Evolutionary conservation across 2,113 vertebrate species (phyloP).

Genomic region (Pampusana beccarii): DNA sequence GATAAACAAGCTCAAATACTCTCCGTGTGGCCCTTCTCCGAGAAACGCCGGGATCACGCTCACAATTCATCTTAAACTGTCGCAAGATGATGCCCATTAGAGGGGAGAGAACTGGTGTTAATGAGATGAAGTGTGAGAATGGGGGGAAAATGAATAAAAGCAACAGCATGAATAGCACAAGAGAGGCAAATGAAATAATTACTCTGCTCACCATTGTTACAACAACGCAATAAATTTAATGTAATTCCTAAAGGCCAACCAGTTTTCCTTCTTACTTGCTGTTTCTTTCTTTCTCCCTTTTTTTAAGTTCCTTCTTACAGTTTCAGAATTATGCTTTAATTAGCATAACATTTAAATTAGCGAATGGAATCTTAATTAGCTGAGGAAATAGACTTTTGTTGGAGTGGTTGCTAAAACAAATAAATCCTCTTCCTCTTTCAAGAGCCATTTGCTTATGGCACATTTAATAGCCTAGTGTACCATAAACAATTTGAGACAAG

Average conservation of each 20-base stretch:
- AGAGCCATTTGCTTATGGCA: conserved; percentile 79
- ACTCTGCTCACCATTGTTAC: conserved; percentile 68
- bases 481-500: conserved; percentile 81
- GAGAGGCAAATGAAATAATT: conserved; percentile 74
- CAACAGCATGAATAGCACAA: conserved; percentile 41
- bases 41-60: conserved; percentile 44
- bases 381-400: conserved; percentile 84
- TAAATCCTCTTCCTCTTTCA: conserved; percentile 84
- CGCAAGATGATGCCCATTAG: conserved; percentile 64
- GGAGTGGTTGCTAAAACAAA: conserved; percentile 83
- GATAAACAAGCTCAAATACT: conserved; percentile 4
- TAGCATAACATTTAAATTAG: conserved; percentile 87
- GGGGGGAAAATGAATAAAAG: conserved; percentile 51
- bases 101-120: conserved; percentile 55
- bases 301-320: conserved; percentile 69
- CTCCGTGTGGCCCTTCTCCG: conserved; percentile 38
- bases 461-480: conserved; percentile 81
- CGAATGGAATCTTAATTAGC: conserved; percentile 82
- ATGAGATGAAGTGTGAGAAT: conserved; percentile 67
- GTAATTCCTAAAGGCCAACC: conserved; percentile 78
- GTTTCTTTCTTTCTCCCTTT: conserved; percentile 11
- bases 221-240: conserved; percentile 69
- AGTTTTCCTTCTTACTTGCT: conserved; percentile 52
- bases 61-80: conserved; percentile 67
- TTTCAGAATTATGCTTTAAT: conserved; percentile 83